Base-by-base conservation (phyloP, 2,888 invertebrate species). In the Lapara coniferarum region DNA sequence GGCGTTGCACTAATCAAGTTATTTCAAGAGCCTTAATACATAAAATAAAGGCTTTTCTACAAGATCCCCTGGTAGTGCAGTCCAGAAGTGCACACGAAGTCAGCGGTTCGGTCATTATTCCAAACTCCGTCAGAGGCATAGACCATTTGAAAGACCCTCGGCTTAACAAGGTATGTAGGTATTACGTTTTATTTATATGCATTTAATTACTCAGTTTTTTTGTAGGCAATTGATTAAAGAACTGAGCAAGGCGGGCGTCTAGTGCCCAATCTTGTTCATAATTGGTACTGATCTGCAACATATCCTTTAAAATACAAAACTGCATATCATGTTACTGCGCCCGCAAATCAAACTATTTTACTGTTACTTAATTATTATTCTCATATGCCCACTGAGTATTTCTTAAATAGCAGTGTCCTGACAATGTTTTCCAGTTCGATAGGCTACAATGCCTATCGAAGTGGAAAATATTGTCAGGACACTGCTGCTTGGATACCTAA, bases 91-190 rank as follows among this genome's bases (percentile, higher is more conserved):
- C 37, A 57, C 51, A 59, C 95, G 71, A 94, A 95, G 49, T 55
- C 1, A 56, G 52, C 10, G 96, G 96, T 57, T 96, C 96, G 81
- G 93, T 95, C 73, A 87, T 96, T 69, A 95, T 95, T 74, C 96
- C 96, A 56, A 95, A 96, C 71, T 95, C 96, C 94, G 95, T 97
- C 67, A 95, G 96, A 89, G 97, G 97, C 72, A 96, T 97, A 75
- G 97, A 97, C 84, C 96, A 97, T 86, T 89, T 97, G 57, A 93
- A 96, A 80, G 96, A 97, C 89, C 96, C 97, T 4, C 94, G 96
- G 70, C 93, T 97, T 69, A 97, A 97, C 86, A 97, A 97, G 95
- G 97, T 97, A 97, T 95, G 97, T 97, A 88, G 84, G 75, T 30
- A 46, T 12, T 10, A 56, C 5, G 13, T 53, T 25, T 16, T 16